Percentiles rank a stretch among this genome's conserved stretches.
Conservation (phyloP, 2,113 vertebrate genomes). For the Bothrops jararaca region DNA sequence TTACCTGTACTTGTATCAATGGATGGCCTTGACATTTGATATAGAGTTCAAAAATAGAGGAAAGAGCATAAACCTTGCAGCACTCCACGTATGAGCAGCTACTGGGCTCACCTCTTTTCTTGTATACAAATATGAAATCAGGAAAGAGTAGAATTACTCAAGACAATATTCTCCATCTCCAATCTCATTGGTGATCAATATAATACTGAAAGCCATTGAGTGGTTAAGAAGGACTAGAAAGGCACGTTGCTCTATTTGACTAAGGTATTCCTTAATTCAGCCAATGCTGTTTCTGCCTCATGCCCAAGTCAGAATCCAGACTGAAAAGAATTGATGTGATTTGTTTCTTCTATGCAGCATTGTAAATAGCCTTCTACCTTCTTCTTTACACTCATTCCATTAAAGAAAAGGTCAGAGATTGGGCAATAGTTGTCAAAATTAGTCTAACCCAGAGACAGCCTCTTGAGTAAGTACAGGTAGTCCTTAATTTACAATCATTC, state of each 20-base stretch:
- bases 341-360: background rate
- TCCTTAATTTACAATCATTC: too few species aligned
- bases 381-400: background rate
- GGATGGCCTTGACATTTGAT: background rate
- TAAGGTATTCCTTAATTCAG: background rate
- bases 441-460: background rate
- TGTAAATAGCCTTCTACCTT: background rate
- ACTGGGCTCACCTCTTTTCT: background rate
- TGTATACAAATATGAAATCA: background rate
- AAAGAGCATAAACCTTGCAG: background rate
- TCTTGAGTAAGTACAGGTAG: background rate
- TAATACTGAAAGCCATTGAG: background rate
- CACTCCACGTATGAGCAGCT: background rate
- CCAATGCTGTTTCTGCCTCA: background rate
- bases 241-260: background rate
- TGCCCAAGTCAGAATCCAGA: background rate
- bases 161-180: background rate
- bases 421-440: background rate
- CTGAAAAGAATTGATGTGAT: background rate
- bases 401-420: background rate
- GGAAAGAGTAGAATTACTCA: background rate
- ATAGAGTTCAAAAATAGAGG: background rate
- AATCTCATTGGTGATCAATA: background rate
- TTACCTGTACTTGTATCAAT: background rate
- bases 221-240: background rate